Evolutionary conservation across 2,797 vertebrate species (phyloP), one percentile per base, ranked within the genome.

Genomic region (Sebastiscus tertius): DNA sequence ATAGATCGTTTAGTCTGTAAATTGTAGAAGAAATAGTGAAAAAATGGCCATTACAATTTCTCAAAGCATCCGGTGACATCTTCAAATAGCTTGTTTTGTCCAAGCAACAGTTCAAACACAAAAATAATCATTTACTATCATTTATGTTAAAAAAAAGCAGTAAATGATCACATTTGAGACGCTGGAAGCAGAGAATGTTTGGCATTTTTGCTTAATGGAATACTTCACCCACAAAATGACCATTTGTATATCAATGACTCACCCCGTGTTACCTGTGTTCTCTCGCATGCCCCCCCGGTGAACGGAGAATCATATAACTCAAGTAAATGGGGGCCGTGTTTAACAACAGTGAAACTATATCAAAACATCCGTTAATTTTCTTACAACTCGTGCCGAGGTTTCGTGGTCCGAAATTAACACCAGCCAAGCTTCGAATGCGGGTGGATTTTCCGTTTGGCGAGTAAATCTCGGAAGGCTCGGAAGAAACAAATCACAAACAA

Each of bases 381-480:
- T 39, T 39, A 39, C 12, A 39, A 39, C 36, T 13, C 36, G 36
- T 39, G 36, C 12, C 1, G 42, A 18, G 42, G 16, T 18, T 18
- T 49, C 18, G 18, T 18, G 42, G 42, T 49, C 42, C 16, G 0
- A 49, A 49, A 49, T 49, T 1, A 49, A 49, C 18, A 49, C 42
- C 16, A 8, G 18, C 42, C 18, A 20, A 49, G 18, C 7, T 0
- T 0, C 18, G 8, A 49, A 49, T 49, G 42, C 0, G 0, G 42
- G 42, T 49, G 20, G 7, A 49, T 49, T 49, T 49, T 49, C 16
- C 42, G 1, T 20, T 49, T 49, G 42, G 16, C 18, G 42, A 49
- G 42, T 49, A 49, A 49, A 49, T 49, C 42, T 49, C 0, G 42
- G 16, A 49, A 49, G 42, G 42, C 0, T 49, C 42, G 42, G 18